These are phyloP conservation scores for Pterobdella sp. DNA, from an alignment of 2,888 invertebrate genomes.

Conservation along the genomic window DNA sequence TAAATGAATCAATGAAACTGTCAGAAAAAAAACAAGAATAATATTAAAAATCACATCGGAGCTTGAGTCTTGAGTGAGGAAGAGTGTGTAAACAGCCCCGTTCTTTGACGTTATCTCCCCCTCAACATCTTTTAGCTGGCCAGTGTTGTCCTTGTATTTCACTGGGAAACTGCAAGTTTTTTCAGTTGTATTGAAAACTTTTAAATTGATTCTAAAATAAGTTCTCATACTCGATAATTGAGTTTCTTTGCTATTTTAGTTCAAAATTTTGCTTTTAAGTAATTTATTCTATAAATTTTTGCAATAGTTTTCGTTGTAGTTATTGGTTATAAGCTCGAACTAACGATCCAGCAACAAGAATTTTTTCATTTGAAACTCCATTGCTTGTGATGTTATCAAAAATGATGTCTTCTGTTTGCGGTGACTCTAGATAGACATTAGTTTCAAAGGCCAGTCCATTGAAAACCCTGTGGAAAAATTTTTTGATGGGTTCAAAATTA, in stretches of 20 bases:
- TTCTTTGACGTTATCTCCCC: constrained; percentile 22
- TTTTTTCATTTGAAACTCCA: background rate
- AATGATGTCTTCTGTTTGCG: background rate
- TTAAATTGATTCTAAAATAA: no score
- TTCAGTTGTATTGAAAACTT: no score
- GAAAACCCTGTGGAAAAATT: constrained; percentile 11
- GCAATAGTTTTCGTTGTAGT: no score
- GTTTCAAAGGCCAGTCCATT: background rate
- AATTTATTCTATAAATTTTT: no score
- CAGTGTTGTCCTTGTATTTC: background rate
- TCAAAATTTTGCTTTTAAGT: no score
- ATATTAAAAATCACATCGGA: background rate
- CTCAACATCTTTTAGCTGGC: background rate
- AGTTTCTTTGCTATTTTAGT: no score
- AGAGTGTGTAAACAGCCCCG: constrained; percentile 27
- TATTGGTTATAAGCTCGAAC: no score
- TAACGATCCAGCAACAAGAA: constrained; percentile 19
- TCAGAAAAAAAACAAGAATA: no score
- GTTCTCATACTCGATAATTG: no score
- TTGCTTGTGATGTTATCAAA: background rate
- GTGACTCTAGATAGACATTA: background rate
- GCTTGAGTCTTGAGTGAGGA: constrained; percentile 13
- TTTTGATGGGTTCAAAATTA: background rate
- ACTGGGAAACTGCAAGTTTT: constrained; percentile 20
- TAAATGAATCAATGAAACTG: background rate